These are phyloP conservation scores for Limonius californicus DNA, from an alignment of 1,140 invertebrate genomes.

Conservation along the genomic window DNA sequence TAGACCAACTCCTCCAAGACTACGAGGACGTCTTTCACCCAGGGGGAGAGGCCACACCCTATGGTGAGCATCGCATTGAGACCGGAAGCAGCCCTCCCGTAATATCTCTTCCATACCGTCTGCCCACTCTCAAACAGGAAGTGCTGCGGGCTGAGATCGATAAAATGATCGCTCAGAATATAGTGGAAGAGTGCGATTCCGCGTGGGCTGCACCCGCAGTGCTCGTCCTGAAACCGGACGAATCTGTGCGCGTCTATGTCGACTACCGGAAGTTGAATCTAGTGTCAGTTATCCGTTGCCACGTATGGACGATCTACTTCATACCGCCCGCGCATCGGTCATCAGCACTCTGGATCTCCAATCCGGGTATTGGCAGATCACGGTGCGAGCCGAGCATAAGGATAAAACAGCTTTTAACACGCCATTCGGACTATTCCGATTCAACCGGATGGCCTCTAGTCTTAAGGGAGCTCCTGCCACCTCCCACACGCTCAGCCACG, in stretches of 20 bases:
- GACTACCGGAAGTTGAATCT: constrained; percentile 41
- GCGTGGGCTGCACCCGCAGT: constrained; percentile 51
- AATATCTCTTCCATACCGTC: background rate
- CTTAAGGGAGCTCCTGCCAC: too few relatives aligned
- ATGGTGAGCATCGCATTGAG: constrained; percentile 5
- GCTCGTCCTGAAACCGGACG: constrained; percentile 49
- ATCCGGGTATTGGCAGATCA: constrained; percentile 44
- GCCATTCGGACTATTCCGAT: constrained; percentile 33
- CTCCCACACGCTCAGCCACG: too few relatives aligned
- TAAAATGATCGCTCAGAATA: constrained; percentile 36
- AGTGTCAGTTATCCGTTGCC: constrained; percentile 38
- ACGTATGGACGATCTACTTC: constrained; percentile 48
- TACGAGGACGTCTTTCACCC: background rate
- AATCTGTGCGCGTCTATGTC: constrained; percentile 37
- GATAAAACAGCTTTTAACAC: constrained; percentile 47
- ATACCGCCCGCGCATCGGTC: constrained; percentile 41
- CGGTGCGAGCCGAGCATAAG: constrained; percentile 31
- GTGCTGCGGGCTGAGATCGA: constrained; percentile 25
- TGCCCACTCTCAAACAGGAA: background rate
- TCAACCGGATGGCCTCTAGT: background rate
- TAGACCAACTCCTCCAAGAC: background rate
- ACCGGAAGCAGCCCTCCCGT: background rate
- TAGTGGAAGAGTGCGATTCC: constrained; percentile 45
- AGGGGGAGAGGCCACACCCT: background rate
- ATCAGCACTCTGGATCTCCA: constrained; percentile 49